Evolutionary conservation across 2,797 vertebrate species (phyloP).

Genomic region (Liasis olivaceus): DNA sequence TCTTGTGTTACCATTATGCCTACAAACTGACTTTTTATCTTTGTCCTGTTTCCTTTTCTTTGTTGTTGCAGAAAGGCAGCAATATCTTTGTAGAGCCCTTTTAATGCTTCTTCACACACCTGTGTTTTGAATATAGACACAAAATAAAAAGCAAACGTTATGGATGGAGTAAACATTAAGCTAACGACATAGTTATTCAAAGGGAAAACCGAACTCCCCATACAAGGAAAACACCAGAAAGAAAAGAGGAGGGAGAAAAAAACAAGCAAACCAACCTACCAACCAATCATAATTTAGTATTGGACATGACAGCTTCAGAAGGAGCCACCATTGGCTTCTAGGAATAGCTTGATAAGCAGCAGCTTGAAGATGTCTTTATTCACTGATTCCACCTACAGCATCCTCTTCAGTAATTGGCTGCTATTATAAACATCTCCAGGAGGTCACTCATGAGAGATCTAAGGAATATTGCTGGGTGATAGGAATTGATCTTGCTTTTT

Average conservation of each 20-base stretch:
- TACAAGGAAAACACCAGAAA: background rate
- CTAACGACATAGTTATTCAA: conserved; percentile 27
- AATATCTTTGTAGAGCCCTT: conserved; percentile 30
- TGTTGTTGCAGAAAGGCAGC: conserved; percentile 18
- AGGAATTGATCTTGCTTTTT: background rate
- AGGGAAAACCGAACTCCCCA: background rate
- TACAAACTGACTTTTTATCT: background rate
- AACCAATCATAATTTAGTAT: background rate
- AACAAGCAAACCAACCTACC: background rate
- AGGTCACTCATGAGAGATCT: background rate
- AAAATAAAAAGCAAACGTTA: conserved; percentile 32
- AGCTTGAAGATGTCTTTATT: background rate
- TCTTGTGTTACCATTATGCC: background rate
- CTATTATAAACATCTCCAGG: background rate
- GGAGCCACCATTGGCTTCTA: background rate
- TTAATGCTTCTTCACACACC: conserved; percentile 47
- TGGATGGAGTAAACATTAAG: conserved; percentile 48
- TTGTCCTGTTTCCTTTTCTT: conserved; percentile 18
- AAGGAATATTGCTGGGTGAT: background rate
- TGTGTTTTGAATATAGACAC: conserved; percentile 49
- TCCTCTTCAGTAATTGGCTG: background rate
- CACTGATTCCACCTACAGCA: background rate
- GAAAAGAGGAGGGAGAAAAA: background rate
- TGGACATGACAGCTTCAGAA: background rate
- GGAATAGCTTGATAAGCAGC: background rate